Conservation (phyloP, 1,140 invertebrate genomes). For the Globodera rostochiensis region DNA sequence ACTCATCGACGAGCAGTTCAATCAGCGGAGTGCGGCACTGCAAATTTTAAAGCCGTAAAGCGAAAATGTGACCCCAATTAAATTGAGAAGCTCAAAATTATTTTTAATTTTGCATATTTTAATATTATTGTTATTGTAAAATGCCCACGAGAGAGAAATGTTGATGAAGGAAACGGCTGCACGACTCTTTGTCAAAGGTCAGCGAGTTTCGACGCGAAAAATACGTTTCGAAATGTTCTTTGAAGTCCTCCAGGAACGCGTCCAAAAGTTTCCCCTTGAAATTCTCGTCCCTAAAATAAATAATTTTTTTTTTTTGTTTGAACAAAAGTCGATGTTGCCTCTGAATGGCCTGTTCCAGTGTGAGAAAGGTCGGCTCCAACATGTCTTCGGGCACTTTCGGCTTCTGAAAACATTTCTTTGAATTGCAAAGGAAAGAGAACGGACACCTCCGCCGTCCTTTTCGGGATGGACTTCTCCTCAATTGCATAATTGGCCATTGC, state of each 20-base stretch:
- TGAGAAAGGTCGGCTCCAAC: conserved; percentile 31
- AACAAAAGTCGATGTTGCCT: conserved; percentile 20
- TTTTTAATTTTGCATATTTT: neutral
- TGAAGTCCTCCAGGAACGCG: conserved; percentile 35
- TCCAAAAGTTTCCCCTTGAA: conserved; percentile 30
- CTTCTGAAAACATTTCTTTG: neutral
- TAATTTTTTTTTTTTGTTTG: neutral
- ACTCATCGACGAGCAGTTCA: conserved; percentile 33
- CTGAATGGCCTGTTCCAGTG: conserved; percentile 9
- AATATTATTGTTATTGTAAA: neutral
- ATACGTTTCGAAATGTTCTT: conserved; percentile 18
- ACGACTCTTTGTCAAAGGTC: conserved; percentile 29
- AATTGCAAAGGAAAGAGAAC: neutral
- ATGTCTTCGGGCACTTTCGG: conserved; percentile 16
- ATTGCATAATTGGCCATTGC: conserved; percentile 42
- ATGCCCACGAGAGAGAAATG: conserved; percentile 28
- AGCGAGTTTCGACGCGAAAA: neutral
- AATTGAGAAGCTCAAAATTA: neutral
- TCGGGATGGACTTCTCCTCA: conserved; percentile 33
- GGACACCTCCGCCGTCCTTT: conserved; percentile 1
- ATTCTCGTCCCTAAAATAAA: conserved; percentile 25
- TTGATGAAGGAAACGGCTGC: conserved; percentile 26
- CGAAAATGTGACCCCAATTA: neutral
- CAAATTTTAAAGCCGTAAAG: neutral
- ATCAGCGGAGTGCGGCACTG: conserved; percentile 35